Conservation (phyloP, 2,113 vertebrate species). For the Dasyprocta punctata region DNA sequence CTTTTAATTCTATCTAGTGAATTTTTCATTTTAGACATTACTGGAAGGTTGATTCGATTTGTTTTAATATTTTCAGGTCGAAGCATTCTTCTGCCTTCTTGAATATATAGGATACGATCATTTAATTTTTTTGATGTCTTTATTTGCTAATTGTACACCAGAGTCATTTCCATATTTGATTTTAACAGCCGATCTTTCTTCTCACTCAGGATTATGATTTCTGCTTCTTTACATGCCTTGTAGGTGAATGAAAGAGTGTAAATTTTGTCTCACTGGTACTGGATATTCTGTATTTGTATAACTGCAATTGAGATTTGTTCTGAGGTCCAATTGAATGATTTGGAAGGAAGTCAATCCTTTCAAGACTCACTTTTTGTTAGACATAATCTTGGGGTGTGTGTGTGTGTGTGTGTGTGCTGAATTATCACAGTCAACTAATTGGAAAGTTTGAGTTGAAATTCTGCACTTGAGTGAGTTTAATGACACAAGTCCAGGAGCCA, state of each 20-base stretch:
- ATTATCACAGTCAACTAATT: background rate
- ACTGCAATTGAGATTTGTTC: background rate
- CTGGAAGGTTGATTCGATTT: background rate
- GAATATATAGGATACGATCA: background rate
- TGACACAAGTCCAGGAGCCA: background rate
- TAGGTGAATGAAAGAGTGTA: background rate
- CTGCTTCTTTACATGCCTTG: background rate
- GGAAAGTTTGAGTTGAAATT: background rate
- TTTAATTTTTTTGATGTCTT: background rate
- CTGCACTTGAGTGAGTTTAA: background rate
- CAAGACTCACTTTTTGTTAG: background rate
- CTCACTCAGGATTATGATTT: background rate
- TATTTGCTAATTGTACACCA: background rate
- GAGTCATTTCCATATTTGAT: background rate
- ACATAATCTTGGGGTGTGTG: background rate
- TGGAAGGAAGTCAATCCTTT: background rate
- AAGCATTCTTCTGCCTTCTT: background rate
- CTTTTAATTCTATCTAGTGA: background rate
- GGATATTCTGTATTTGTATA: background rate
- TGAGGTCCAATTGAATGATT: background rate
- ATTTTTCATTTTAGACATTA: background rate
- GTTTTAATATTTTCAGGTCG: background rate
- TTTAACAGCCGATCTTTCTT: background rate
- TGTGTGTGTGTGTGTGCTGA: background rate
- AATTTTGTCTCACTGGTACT: background rate